Percentiles rank a stretch among this genome's conserved stretches.
These are phyloP conservation scores for Entomyzon cyanotis DNA, from an alignment of 2,113 vertebrate genomes.

Conservation along the genomic window DNA sequence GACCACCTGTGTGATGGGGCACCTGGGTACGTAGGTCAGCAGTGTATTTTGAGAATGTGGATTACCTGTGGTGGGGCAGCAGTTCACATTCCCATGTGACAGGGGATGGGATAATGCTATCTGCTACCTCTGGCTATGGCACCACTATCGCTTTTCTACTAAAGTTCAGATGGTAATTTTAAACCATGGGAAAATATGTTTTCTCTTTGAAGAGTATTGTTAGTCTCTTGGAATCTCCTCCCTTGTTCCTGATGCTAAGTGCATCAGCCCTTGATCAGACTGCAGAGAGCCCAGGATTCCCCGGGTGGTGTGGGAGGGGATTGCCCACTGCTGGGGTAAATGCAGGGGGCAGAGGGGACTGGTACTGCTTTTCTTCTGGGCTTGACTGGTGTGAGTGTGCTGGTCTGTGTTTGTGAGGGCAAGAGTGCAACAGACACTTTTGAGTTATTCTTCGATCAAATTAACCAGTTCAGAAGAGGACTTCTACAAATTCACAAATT, in stretches of 20 bases:
- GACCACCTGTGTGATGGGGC: conserved; percentile 16
- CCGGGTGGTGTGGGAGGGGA: neutral
- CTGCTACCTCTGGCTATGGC: neutral
- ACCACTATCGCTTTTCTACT: neutral
- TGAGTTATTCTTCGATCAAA: neutral
- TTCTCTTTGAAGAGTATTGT: conserved; percentile 35
- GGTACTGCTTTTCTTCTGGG: neutral
- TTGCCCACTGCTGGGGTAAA: neutral
- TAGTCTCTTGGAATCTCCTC: neutral
- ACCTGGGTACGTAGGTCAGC: neutral
- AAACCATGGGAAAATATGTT: conserved; percentile 63
- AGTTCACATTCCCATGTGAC: neutral
- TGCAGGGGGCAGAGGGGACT: neutral
- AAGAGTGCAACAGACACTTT: neutral
- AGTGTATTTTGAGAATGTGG: neutral
- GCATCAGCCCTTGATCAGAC: neutral
- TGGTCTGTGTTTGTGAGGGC: neutral
- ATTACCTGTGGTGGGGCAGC: conserved; percentile 7
- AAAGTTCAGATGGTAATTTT: conserved; percentile 46
- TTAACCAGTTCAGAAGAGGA: neutral
- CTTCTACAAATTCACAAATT: conserved; percentile 29
- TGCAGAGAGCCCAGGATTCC: neutral
- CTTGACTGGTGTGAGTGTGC: neutral
- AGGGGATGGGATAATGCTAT: neutral
- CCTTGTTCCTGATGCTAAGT: neutral